A percentile compares a stretch with the other conserved stretches of the same genome.
Evolutionary conservation across 2,888 invertebrate genomes (phyloP).

Genomic region (Junonia oenone): DNA sequence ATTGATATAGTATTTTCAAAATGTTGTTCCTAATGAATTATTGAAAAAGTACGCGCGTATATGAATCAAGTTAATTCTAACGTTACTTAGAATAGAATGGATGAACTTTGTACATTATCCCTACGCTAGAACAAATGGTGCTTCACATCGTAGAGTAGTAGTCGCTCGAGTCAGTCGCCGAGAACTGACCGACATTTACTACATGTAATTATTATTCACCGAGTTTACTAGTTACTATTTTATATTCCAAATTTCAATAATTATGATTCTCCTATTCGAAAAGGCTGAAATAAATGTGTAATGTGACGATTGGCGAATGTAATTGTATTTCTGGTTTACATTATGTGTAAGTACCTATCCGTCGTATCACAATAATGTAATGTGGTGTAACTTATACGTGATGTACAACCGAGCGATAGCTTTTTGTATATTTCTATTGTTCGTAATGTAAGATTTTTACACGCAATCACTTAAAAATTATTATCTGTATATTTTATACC

Average conservation of each 20-base stretch:
- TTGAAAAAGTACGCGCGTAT: conserved; percentile 56
- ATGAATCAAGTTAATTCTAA: conserved; percentile 66
- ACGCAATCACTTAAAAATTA: conserved; percentile 59
- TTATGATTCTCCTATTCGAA: conserved; percentile 76
- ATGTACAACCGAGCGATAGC: conserved; percentile 63
- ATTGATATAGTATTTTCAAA: conserved; percentile 72
- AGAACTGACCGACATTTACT: conserved; percentile 38
- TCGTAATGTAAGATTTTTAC: conserved; percentile 64
- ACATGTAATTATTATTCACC: conserved; percentile 65
- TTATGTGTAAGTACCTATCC: conserved; percentile 42
- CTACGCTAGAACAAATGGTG: conserved; percentile 80
- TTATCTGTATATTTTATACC: conserved; percentile 65
- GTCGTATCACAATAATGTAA: conserved; percentile 30
- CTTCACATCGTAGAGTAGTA: conserved; percentile 73
- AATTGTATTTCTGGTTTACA: conserved; percentile 54
- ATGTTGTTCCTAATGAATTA: conserved; percentile 75
- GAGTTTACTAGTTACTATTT: conserved; percentile 71
- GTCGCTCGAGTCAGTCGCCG: conserved; percentile 37
- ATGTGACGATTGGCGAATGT: conserved; percentile 67
- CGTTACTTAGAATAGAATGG: conserved; percentile 68
- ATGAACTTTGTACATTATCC: conserved; percentile 76
- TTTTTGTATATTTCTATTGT: conserved; percentile 76
- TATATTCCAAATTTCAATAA: conserved; percentile 67
- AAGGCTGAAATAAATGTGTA: conserved; percentile 75
- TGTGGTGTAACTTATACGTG: conserved; percentile 48